A percentile compares a stretch with the other conserved stretches of the same genome.
phyloP scores from a whole-genome alignment of 53 echinoderm and acorn worm species.

The Actinopyga echinites region DNA sequence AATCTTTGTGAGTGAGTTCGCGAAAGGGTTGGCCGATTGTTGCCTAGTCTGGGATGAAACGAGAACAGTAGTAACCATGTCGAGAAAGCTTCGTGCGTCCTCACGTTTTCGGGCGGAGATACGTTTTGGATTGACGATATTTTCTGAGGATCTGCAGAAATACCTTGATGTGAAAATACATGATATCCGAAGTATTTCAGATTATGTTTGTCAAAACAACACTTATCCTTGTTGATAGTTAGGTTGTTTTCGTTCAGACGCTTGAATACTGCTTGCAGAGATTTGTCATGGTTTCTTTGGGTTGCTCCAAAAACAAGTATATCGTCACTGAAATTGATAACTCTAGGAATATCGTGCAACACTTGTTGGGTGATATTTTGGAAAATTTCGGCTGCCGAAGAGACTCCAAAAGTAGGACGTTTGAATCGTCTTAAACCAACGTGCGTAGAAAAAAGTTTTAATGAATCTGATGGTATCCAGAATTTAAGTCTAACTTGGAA shows the following conservation, averaged over 20 bases:
- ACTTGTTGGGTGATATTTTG: conserved; percentile 29
- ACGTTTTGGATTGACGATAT: conserved; percentile 15
- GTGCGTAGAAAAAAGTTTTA: conserved; percentile 24
- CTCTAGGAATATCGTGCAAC: neutral
- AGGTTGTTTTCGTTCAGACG: conserved; percentile 26
- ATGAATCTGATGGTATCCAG: conserved; percentile 25
- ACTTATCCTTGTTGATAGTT: conserved; percentile 58
- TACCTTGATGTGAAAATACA: conserved; percentile 15
- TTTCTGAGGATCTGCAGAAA: conserved; percentile 54
- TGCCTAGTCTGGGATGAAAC: conserved; percentile 51
- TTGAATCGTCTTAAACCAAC: conserved; percentile 35
- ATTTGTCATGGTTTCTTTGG: conserved; percentile 20
- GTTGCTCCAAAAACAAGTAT: conserved; percentile 30
- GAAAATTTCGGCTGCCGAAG: conserved; percentile 32
- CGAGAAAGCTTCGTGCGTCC: conserved; percentile 24
- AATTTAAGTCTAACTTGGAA: conserved; percentile 29
- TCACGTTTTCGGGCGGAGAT: conserved; percentile 20
- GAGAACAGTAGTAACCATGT: conserved; percentile 50
- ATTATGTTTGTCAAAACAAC: neutral
- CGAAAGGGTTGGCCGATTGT: neutral
- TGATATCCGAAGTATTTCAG: conserved; percentile 24
- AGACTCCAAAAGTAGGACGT: conserved; percentile 31
- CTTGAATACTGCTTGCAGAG: conserved; percentile 9
- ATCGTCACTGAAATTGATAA: conserved; percentile 22
- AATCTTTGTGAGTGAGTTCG: too few relatives aligned